Evolutionary conservation across 2,888 invertebrate genomes (phyloP).

Genomic region (Oxystoma pomonae): DNA sequence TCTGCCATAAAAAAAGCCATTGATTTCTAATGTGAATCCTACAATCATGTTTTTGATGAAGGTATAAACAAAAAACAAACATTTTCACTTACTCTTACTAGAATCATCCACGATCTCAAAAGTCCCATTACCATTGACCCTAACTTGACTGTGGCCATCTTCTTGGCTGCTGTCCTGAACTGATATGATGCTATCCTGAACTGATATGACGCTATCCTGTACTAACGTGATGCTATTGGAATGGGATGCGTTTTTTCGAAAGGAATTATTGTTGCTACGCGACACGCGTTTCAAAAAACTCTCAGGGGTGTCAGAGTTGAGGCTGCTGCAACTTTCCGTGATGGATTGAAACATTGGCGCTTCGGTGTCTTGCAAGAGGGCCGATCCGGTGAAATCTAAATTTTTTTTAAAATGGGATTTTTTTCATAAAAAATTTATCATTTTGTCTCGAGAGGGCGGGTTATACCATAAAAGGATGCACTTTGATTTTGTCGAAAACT

Average conservation of each 20-base stretch:
- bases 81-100: not conserved
- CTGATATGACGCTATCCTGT: not conserved
- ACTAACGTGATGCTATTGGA: not conserved
- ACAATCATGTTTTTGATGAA: too few relatives aligned
- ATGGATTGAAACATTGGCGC: constrained; percentile 43
- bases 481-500: too few relatives aligned
- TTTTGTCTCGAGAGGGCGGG: too few relatives aligned
- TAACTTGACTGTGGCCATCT: not conserved
- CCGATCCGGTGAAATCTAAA: constrained; percentile 38
- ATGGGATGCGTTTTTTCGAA: constrained; percentile 21
- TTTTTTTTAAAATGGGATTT: too few relatives aligned
- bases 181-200: not conserved
- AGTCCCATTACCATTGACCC: constrained; percentile 3
- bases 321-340: constrained; percentile 42
- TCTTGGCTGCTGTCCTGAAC: not conserved
- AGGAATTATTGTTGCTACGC: constrained; percentile 25
- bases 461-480: too few relatives aligned
- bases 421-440: too few relatives aligned
- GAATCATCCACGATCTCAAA: constrained; percentile 9
- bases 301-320: constrained; percentile 43
- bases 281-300: constrained; percentile 40
- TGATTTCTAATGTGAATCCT: too few relatives aligned
- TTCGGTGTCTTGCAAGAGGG: constrained; percentile 41
- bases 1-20: too few relatives aligned
- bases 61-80: too few relatives aligned